Base-by-base conservation (phyloP, 2,888 invertebrate genomes). In the Ormyrus thymus region DNA sequence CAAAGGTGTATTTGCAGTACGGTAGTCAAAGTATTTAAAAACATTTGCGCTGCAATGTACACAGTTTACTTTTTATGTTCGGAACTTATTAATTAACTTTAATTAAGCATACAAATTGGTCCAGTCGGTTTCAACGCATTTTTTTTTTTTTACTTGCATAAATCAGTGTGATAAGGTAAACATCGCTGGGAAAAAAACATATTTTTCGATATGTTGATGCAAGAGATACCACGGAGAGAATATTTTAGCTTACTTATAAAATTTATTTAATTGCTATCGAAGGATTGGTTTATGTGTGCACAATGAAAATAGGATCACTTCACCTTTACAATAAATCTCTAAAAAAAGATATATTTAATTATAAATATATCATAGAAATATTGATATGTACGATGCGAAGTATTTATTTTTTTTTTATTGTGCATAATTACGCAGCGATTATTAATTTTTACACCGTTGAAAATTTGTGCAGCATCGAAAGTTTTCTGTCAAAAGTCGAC, bases 141-240 rank as follows among this genome's bases (percentile, higher is more conserved):
- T 80, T 50, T 76, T 56, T 66, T 29, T 45, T 9, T 61, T 72
- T 64, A 7, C 8, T n/a, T n/a, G 43, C 43, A 45, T 13, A 45
- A 15, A 15, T 58, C 43, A 10, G 45, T 48, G 15, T 43, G n/a
- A 6, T 15, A 13, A 56, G 15, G 62, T 50, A 43, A 50, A 76
- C 43, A 8, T 53, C 61, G 29, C 10, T 5, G n/a, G 9, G 13
- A 55, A 64, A 48, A 56, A 8, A 7, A 68, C n/a, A 56, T 46
- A 51, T 43, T 51, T 53, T 61, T 61, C 53, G 46, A 13, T 5
- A 61, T 53, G 7, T 15, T n/a, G 50, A 7, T 53, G 58, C 59
- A 46, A 53, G 50, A 75, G 62, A 66, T 66, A 69, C 13, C 76
- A 64, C 74, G 71, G 81, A 79, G 68, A 75, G 7, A 75, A 75